These are phyloP conservation scores for Ailuropoda melanoleuca DNA, from an alignment of 2,113 vertebrate species.

Conservation along the genomic window DNA sequence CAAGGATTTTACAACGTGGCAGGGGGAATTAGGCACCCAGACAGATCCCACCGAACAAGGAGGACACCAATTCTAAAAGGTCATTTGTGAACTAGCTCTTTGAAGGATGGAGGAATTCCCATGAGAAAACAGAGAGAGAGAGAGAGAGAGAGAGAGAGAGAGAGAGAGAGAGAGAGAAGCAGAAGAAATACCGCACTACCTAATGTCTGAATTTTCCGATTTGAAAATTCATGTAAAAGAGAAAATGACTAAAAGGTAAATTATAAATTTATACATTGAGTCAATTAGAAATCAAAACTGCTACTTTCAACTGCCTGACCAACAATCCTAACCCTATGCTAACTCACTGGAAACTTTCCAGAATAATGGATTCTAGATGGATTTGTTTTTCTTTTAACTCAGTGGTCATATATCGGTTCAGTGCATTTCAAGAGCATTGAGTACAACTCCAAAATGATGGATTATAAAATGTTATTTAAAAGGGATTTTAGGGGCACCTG, in stretches of 20 bases:
- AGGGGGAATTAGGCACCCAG: not conserved
- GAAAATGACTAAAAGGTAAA: not conserved
- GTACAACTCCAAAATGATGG: not conserved
- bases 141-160: not conserved
- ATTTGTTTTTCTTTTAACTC: not conserved
- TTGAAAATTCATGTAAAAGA: not conserved
- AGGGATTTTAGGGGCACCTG: not conserved
- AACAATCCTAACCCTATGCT: not conserved
- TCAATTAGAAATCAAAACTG: not conserved
- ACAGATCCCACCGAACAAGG: not conserved
- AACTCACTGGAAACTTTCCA: not conserved
- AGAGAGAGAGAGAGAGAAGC: not conserved
- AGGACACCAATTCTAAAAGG: not conserved
- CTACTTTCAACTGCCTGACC: not conserved
- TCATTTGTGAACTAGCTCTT: not conserved
- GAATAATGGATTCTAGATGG: not conserved
- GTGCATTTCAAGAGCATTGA: not conserved
- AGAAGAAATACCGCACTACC: not conserved
- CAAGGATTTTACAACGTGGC: not conserved
- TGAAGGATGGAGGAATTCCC: not conserved
- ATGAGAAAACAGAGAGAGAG: not conserved
- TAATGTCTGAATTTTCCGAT: not conserved
- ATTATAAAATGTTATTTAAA: not conserved
- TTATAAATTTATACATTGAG: not conserved
- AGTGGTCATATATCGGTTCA: not conserved